phyloP scores from a whole-genome alignment of 2,113 vertebrate species.

The Alectura lathami region DNA sequence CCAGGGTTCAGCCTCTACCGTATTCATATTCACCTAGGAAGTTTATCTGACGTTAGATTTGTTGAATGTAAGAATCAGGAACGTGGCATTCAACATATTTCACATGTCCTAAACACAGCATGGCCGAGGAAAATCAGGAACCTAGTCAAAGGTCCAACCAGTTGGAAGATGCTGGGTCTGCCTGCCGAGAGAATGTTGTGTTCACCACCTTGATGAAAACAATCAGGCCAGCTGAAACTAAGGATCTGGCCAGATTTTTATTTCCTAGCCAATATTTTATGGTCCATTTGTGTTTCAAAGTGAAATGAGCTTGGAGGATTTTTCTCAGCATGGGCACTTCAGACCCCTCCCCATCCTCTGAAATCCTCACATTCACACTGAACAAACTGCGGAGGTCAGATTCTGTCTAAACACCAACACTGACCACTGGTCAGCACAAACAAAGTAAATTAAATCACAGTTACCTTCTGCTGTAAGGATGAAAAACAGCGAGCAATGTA shows the following conservation, averaged over 20 bases:
- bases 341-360: not conserved
- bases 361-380: not conserved
- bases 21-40: not conserved
- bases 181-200: not conserved
- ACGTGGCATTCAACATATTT: not conserved
- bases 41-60: not conserved
- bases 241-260: not conserved
- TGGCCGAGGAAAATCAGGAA: not conserved
- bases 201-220: not conserved
- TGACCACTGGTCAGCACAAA: not conserved
- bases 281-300: not conserved
- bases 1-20: not conserved
- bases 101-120: not conserved
- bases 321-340: not conserved
- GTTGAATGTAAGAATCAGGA: not conserved
- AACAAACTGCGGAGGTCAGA: not conserved
- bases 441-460: not conserved
- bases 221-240: not conserved
- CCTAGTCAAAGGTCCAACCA: not conserved
- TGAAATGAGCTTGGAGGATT: not conserved
- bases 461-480: conserved; percentile 1
- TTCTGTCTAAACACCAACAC: not conserved
- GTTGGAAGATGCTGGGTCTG: not conserved
- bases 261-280: not conserved
- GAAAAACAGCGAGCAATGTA: not conserved